Evolutionary conservation across 1,140 invertebrate genomes (phyloP), one percentile per base, ranked within the genome.

Genomic region (Panagrolaimus sp.): DNA sequence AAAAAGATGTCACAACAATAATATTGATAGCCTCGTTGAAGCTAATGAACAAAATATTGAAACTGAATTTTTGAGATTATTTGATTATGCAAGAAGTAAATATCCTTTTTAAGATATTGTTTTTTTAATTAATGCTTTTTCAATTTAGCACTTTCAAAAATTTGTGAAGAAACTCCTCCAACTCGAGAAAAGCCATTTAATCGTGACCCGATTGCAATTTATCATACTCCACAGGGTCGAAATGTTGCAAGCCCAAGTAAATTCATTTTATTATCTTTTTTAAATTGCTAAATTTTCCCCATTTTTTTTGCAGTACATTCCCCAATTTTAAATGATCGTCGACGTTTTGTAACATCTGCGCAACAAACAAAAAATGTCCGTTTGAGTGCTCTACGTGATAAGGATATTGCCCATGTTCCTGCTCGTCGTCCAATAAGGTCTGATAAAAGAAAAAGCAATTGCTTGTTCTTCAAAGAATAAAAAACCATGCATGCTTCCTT

Each of bases 31-130:
- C 6, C 26, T 43, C 10, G 63, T 28, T 8, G 63, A 32, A 43
- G 28, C 63, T 12, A 64, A 38, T 43, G 63, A 64, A 64, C 63
- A 64, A n/a, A 64, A 43, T 43, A 64, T 64, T 64, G 63, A 64
- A 43, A 64, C 63, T 43, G 63, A 64, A 43, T 64, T 64, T 43
- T 43, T 64, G 17, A 12, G 63, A 32, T 64, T 64, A 28, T 64
- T 64, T 28, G 63, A 64, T 43, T 26, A 12, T 64, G 63, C 63
- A 10, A 17, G 63, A 17, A 32, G 63, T 64, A 58, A 58, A n/a
- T 21, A 28, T 58, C 14, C 17, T 2, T 58, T 26, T 28, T 21
- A 21, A 21, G 15, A 24, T 1, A 12, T 58, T 5, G 1, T 58
- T 58, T 58, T 21, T 58, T 58, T 3, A 10, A 4, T 21, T 26